Base-by-base conservation (phyloP, 2,888 invertebrate species). In the Phlogophora meticulosa region DNA sequence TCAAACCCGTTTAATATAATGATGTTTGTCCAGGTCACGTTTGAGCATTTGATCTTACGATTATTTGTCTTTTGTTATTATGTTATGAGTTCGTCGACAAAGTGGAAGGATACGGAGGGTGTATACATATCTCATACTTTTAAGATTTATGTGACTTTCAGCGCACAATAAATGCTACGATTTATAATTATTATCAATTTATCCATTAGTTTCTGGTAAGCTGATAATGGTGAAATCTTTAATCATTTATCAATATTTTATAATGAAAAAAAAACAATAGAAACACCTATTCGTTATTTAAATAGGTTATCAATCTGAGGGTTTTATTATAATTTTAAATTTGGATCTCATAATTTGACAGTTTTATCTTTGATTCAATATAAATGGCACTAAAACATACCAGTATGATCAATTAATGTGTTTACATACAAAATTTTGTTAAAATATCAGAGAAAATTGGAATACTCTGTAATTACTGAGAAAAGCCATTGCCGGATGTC, bases 1-100 rank as follows among this genome's bases (percentile, higher is more conserved):
- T 51, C 59, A 15, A 51, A 46, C 36, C 24, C 51, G 24, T 46
- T 51, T 58, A 55, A 22, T 43, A 42, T 69, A 68, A 63, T 63
- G 59, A 58, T 65, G 64, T 70, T 70, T 67, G 45, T 59, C 24
- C 34, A 57, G 48, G 55, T 68, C 52, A 59, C 24, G n/a, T 48
- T 61, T 55, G 24, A 67, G 15, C 45, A 48, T 66, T 66, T 59
- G 51, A 57, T 68, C 32, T 49, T 40, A 64, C 43, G 49, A 55
- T 49, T 51, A 46, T 72, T 73, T 36, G 55, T n/a, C 9, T 59
- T 52, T 65, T 69, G 46, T 76, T 42, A 68, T 34, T 17, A 40
- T 64, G 46, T 76, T 42, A 68, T 28, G 20, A 40, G 57, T 36
- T 40, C 58, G 64, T 78, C 62, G 46, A 65, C 64, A 56, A 32